phyloP scores from a whole-genome alignment of 2,888 invertebrate species.

The Scrobipalpa atriplicella region DNA sequence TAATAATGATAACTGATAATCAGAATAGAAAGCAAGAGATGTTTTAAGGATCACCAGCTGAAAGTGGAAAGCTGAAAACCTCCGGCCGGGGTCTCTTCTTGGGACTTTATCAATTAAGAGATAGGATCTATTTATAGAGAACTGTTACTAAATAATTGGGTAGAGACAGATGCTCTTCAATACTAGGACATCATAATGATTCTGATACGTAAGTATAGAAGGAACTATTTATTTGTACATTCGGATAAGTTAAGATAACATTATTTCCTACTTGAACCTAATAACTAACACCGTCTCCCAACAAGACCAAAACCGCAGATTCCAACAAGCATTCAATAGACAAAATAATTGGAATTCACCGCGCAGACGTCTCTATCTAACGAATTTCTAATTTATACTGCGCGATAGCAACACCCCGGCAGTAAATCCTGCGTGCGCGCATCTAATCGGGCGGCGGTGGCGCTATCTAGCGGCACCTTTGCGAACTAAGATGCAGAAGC shows the following conservation, averaged over 20 bases:
- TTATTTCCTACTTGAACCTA: not conserved
- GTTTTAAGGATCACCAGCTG: too few species aligned
- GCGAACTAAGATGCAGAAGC: conserved; percentile 70
- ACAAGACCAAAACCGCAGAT: conserved; percentile 1
- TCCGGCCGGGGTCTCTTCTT: too few species aligned
- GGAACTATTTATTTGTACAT: too few species aligned
- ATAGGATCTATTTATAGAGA: too few species aligned
- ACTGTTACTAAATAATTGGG: too few species aligned
- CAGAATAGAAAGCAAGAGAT: too few species aligned
- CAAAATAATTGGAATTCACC: conserved; percentile 75
- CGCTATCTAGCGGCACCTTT: conserved; percentile 79
- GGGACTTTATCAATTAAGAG: too few species aligned
- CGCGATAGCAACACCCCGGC: conserved; percentile 68
- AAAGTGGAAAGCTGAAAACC: too few species aligned
- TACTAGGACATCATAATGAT: too few species aligned
- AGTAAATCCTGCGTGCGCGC: conserved; percentile 73
- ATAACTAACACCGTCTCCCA: not conserved
- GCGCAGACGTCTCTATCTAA: conserved; percentile 76
- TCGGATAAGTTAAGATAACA: not conserved
- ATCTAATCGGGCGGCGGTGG: conserved; percentile 72
- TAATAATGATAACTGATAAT: too few species aligned
- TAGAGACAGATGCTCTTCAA: too few species aligned
- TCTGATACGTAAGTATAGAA: too few species aligned
- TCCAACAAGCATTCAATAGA: conserved; percentile 35
- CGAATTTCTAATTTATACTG: conserved; percentile 81